These are phyloP conservation scores for Amblyjoppa proteus DNA, from an alignment of 2,888 invertebrate genomes.

Conservation along the genomic window DNA sequence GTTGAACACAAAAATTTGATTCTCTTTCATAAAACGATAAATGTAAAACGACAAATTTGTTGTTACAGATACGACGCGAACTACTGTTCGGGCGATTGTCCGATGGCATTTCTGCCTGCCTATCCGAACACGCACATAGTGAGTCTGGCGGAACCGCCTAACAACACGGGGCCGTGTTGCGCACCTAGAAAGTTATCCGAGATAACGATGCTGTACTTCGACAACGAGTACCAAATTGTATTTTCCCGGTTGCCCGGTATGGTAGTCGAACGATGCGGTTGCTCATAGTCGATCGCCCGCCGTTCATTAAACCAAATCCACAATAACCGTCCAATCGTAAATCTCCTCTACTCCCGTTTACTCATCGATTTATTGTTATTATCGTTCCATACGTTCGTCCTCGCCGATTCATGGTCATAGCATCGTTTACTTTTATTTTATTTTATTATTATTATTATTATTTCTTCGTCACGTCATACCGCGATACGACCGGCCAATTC, in stretches of 20 bases:
- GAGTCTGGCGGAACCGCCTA: constrained; percentile 91
- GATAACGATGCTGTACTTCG: constrained; percentile 97
- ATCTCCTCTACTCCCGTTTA: constrained; percentile 23
- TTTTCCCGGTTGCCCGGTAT: constrained; percentile 96
- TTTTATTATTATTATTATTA: constrained; percentile 12
- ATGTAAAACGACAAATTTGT: constrained; percentile 23
- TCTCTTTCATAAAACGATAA: background rate
- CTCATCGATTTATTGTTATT: constrained; percentile 22
- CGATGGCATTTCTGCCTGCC: constrained; percentile 93
- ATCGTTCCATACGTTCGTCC: constrained; percentile 41
- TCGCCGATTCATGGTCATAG: constrained; percentile 29
- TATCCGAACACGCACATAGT: constrained; percentile 96
- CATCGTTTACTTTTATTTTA: constrained; percentile 21
- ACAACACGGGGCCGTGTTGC: constrained; percentile 96
- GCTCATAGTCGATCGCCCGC: constrained; percentile 88
- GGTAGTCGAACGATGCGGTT: constrained; percentile 97
- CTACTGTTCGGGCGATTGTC: constrained; percentile 98
- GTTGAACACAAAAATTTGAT: background rate
- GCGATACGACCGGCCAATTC: constrained; percentile 45
- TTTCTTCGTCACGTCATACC: constrained; percentile 21
- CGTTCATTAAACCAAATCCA: constrained; percentile 34
- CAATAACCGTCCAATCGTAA: constrained; percentile 51
- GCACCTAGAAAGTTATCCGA: constrained; percentile 95
- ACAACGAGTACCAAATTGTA: constrained; percentile 94
- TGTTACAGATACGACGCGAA: constrained; percentile 92